phyloP scores from a whole-genome alignment of 2,888 invertebrate genomes.

The Agriopis aurantiaria region DNA sequence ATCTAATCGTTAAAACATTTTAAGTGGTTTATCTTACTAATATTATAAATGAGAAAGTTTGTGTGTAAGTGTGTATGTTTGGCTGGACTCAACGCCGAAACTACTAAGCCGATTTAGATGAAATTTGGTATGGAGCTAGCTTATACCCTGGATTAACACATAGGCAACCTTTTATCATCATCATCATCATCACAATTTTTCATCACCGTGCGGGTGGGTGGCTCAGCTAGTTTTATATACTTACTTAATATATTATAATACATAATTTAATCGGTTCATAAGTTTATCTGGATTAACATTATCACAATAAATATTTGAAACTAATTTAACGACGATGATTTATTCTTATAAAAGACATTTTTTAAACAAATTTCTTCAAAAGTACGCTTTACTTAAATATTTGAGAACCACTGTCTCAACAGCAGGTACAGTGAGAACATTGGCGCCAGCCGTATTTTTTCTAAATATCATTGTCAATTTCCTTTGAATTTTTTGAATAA shows the following conservation, averaged over 20 bases:
- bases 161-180: too few relatives aligned
- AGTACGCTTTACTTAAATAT: conserved; percentile 24
- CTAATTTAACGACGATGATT: background rate
- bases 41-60: too few relatives aligned
- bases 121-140: too few relatives aligned
- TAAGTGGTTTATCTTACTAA: conserved; percentile 1
- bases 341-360: too few relatives aligned
- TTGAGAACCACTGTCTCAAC: conserved; percentile 58
- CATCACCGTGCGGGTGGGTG: too few relatives aligned
- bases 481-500: conserved; percentile 48
- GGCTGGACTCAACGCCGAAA: too few relatives aligned
- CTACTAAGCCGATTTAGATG: too few relatives aligned
- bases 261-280: conserved; percentile 5
- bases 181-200: too few relatives aligned
- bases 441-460: conserved; percentile 76
- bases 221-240: too few relatives aligned
- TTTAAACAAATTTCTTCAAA: background rate
- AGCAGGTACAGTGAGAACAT: conserved; percentile 60
- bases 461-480: conserved; percentile 58
- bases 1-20: conserved; percentile 10
- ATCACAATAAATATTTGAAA: background rate
- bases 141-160: too few relatives aligned
- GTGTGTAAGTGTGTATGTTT: too few relatives aligned
- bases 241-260: too few relatives aligned
- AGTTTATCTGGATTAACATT: conserved; percentile 5